phyloP scores from a whole-genome alignment of 2,888 invertebrate species.

The Polylopha cassiicola region DNA sequence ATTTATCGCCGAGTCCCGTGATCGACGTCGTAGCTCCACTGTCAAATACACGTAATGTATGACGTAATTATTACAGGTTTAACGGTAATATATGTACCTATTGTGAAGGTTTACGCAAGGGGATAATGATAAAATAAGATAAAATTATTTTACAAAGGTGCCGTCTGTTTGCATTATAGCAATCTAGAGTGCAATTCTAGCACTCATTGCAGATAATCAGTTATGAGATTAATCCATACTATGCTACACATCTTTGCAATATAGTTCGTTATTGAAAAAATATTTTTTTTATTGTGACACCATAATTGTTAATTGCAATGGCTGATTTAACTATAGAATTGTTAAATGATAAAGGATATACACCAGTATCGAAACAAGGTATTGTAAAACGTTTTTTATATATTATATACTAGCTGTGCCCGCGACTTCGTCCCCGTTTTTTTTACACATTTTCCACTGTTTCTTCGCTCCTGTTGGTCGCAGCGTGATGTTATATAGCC shows the following conservation, averaged over 20 bases:
- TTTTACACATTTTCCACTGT: too few relatives aligned
- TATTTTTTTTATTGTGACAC: too few relatives aligned
- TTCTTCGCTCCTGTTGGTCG: too few relatives aligned
- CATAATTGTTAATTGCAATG: slow-evolving; percentile 3
- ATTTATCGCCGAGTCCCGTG: too few relatives aligned
- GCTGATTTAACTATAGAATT: not conserved
- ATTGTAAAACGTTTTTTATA: not conserved
- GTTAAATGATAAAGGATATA: slow-evolving; percentile 4
- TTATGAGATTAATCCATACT: slow-evolving; percentile 12
- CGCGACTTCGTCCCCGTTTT: too few relatives aligned
- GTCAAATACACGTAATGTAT: too few relatives aligned
- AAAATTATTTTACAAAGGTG: slow-evolving; percentile 12
- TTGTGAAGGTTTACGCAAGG: slow-evolving; percentile 3
- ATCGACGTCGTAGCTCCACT: too few relatives aligned
- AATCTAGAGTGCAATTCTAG: slow-evolving; percentile 20
- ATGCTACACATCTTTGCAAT: too few relatives aligned
- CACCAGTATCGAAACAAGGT: slow-evolving; percentile 11
- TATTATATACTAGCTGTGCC: too few relatives aligned
- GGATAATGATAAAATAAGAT: slow-evolving; percentile 14
- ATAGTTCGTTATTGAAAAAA: too few relatives aligned
- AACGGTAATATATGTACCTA: not conserved
- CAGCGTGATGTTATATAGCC: too few relatives aligned
- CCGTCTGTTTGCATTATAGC: slow-evolving; percentile 4
- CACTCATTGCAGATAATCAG: slow-evolving; percentile 11
- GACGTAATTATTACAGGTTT: too few relatives aligned